A percentile compares a stretch with the other conserved stretches of the same genome.
Conservation (phyloP, 2,797 vertebrate species). For the Urophycis tenuis region DNA sequence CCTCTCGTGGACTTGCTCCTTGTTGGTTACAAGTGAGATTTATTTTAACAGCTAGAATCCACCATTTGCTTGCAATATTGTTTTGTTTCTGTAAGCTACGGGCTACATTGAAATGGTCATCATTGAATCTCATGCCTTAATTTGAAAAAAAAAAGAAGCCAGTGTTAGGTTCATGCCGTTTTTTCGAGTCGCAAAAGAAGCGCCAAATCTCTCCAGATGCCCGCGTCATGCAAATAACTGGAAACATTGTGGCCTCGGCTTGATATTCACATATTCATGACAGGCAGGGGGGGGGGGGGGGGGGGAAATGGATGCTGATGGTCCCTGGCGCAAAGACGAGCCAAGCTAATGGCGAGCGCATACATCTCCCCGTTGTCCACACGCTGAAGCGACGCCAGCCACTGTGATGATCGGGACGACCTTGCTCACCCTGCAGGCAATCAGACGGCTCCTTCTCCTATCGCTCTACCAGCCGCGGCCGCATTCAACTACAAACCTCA, state of each 20-base stretch:
- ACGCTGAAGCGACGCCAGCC: not conserved
- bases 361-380: not conserved
- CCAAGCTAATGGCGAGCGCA: not conserved
- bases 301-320: not conserved
- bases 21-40: not conserved
- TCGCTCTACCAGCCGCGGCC: not conserved
- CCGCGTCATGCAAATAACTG: not conserved
- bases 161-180: not conserved
- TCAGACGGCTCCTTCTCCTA: slow-evolving; percentile 1
- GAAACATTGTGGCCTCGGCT: not conserved
- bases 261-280: not conserved
- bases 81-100: not conserved
- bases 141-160: not conserved
- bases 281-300: not conserved
- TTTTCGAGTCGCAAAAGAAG: not conserved
- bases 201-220: not conserved
- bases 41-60: not conserved
- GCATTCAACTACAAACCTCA: slow-evolving; percentile 17
- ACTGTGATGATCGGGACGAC: not conserved
- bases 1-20: not conserved
- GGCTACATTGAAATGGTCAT: not conserved
- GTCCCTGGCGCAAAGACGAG: not conserved
- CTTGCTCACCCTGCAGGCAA: slow-evolving; percentile 10
- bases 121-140: not conserved
- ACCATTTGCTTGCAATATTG: not conserved